Evolutionary conservation across 2,797 vertebrate genomes (phyloP), one percentile per base, ranked within the genome.

Genomic region (Chloroceryle amazona): DNA sequence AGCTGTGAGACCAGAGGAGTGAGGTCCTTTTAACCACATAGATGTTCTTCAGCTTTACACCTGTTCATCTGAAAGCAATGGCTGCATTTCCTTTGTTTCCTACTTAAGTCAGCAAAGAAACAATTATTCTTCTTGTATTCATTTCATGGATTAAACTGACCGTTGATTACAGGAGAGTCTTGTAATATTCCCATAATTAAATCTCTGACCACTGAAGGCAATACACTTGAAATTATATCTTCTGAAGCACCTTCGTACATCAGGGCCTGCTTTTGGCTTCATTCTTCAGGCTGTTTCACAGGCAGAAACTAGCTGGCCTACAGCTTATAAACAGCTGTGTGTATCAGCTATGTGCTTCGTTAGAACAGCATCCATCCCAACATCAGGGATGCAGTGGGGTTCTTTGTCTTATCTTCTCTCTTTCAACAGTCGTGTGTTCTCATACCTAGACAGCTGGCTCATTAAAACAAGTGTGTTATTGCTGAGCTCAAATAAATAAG

Each of bases 401-500:
- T 76, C 46, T 95, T 89, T 80, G 60, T 54, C 55, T 96, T 65
- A 44, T 84, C 86, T 92, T 31, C 67, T 16, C 37, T 58, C 67
- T 25, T 81, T 67, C 61, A 2, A 26, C 61, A 74, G n/a, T 66
- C 0, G 0, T 72, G 70, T 93, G 70, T 49, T 81, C 87, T 94
- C 89, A 95, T 95, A 89, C 92, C 89, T 52, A 86, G 88, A 90
- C 39, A 5, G 55, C 19, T 89, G 90, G 86, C 62, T 93, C 74
- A 94, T 49, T 88, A 41, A 60, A 97, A 81, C 67, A 79, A 96
- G 65, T 39, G 55, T 51, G 60, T 46, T 67, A 35, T 16, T 83
- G 81, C 74, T 65, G 58, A 71, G 35, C 19, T 80, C 2, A n/a
- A 44, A 52, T 28, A 21, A 31, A 31, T 41, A 2, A 8, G 4